Base-by-base conservation (phyloP, 1,140 invertebrate genomes). In the Rhyacophila brunnea region DNA sequence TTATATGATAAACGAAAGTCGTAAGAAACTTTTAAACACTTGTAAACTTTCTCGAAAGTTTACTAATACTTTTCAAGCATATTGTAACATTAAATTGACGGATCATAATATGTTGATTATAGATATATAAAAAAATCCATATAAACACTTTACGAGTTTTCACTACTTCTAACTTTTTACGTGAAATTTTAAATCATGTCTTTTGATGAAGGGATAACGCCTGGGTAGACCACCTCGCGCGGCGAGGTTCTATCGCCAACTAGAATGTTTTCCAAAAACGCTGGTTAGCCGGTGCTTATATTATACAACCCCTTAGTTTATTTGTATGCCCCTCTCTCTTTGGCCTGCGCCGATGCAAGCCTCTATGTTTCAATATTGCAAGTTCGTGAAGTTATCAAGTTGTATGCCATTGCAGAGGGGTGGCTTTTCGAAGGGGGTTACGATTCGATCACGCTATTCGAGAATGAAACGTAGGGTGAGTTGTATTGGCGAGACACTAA, bases 201-300 rank as follows among this genome's bases (percentile, higher is more conserved):
- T 34, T 23, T 2, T 13, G 10, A 7, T 3, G 11, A 23, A n/a
- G 2, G 2, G 11, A 13, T 23, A 14, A 20, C 47, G 38, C 15
- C 38, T 28, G 23, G 11, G 5, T 14, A 38, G 11, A 3, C 52
- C 18, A 20, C 52, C 42, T 7, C 6, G 4, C 52, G 38, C 38
- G 52, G 42, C 52, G 42, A 44, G 40, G 52, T n/a, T 28, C 13
- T 20, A 44, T 28, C 15, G 52, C 52, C 52, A 44, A 54, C 52
- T 54, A 28, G 36, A 52, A 28, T 20, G 50, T 52, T 40, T 40
- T 18, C 50, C 35, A 17, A 50, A 50, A 40, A 34, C 32, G 48
- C 9, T 7, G 28, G 48, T 23, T 34, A n/a, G n/a, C 32, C 23
- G 14, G 28, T 35, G 36, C 7, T n/a, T 10, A 15, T 10, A 17